Evolutionary conservation across 2,113 vertebrate genomes (phyloP), one percentile per base, ranked within the genome.

Genomic region (Gobio gobio): DNA sequence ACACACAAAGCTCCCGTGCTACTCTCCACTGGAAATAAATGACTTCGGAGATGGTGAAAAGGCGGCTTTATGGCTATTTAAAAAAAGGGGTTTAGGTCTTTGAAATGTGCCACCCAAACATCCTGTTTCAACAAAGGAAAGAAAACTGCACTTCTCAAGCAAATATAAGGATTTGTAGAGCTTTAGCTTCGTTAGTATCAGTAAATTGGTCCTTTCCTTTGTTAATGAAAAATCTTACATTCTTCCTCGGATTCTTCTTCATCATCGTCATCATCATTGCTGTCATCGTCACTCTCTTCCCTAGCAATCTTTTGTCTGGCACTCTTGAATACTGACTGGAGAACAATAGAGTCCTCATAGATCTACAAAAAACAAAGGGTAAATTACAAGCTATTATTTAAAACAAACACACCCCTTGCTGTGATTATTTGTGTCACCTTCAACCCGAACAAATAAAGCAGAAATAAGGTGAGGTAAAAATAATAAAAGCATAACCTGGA

Each of bases 291-390:
- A 0, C 96, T 98, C 87, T 98, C 98, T 59, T 99, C 97, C 94
- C 98, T 99, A 91, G 96, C 96, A 63, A 99, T 98, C 91, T 99
- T 99, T 92, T 98, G 98, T 87, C 97, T 93, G 58, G 98, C 98
- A 14, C 98, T 99, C 92, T 96, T 98, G 91, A 99, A 99, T 33
- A 99, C 98, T 0, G 98, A 99, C 93, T 99, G 98, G 59, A 99
- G 95, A 88, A 99, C 98, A 68, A 99, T 99, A 87, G 98, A 99
- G 92, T 99, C 98, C 86, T 99, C 97, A 29, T 99, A 99, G 91
- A 99, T 99, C 98, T 99, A 90, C 24, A 87, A 22, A 47, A 7
- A 87, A 33, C 18, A 79, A 14, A 63, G 5, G 36, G 3, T 63
- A 3, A 24, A 56, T 33, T 20, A 10, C 24, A 40, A n/a, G 18